Percentiles rank a stretch among this genome's conserved stretches.
Evolutionary conservation across 2,797 vertebrate genomes (phyloP).

Genomic region (Morus bassanus): DNA sequence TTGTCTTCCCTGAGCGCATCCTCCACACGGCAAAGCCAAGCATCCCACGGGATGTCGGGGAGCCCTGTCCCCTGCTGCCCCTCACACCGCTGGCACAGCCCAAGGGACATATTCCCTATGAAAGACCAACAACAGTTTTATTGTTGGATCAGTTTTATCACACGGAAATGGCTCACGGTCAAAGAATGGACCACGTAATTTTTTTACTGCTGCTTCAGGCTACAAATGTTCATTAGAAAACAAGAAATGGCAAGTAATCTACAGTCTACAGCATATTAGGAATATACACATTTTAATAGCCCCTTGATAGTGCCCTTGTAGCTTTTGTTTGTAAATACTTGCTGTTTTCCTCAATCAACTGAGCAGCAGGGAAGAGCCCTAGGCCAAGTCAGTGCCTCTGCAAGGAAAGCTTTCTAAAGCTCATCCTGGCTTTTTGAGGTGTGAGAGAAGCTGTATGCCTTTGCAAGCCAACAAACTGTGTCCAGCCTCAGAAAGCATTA

Average conservation of each 20-base stretch:
- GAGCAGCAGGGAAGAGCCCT: background rate
- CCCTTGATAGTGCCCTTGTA: background rate
- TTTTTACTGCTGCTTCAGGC: background rate
- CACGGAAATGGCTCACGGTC: background rate
- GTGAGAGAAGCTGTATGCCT: background rate
- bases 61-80: accelerated
- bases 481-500: background rate
- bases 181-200: background rate
- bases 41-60: accelerated
- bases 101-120: accelerated
- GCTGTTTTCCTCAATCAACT: background rate
- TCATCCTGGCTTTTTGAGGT: too few relatives aligned
- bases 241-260: background rate
- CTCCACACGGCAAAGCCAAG: background rate
- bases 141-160: background rate
- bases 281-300: background rate
- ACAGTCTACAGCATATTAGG: background rate
- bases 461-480: background rate
- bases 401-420: background rate
- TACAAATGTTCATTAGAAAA: background rate
- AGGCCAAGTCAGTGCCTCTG: background rate
- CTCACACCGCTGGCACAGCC: background rate
- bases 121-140: background rate
- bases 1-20: accelerated
- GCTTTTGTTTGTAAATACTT: background rate